Conservation (phyloP, 2,113 vertebrate genomes). For the Phasianus colchicus region DNA sequence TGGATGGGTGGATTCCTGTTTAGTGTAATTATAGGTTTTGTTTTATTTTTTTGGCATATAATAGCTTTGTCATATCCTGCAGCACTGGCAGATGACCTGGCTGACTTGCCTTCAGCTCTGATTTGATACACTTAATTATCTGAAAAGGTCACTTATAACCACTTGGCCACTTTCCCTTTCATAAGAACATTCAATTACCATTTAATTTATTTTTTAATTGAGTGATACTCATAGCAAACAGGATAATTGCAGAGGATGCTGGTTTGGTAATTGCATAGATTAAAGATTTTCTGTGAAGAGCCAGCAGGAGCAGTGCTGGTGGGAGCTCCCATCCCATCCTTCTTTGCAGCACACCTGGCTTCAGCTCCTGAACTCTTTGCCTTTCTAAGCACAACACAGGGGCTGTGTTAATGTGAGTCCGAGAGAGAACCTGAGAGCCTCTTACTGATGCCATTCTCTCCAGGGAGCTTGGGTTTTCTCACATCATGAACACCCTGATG, state of each 20-base stretch:
- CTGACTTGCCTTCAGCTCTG: neutral
- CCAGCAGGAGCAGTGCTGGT: neutral
- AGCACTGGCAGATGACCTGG: neutral
- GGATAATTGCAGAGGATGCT: neutral
- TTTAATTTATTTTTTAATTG: neutral
- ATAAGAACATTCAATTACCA: neutral
- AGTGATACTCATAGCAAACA: neutral
- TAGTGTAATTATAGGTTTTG: neutral
- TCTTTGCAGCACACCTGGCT: neutral
- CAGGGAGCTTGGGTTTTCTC: neutral
- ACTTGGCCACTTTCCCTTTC: neutral
- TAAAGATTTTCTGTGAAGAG: neutral
- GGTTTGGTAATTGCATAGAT: neutral
- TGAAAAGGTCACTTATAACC: neutral
- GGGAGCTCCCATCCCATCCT: fast-evolving
- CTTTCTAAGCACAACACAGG: neutral
- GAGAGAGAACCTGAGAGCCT: neutral
- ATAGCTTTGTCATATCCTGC: neutral
- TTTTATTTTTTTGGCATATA: neutral
- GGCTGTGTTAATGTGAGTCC: neutral
- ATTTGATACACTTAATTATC: neutral
- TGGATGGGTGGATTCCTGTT: neutral
- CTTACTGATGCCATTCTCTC: neutral
- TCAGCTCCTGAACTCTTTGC: neutral
- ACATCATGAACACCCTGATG: neutral